These are phyloP conservation scores for Eidolon dupreanum DNA, from an alignment of 2,797 vertebrate species.

Conservation along the genomic window DNA sequence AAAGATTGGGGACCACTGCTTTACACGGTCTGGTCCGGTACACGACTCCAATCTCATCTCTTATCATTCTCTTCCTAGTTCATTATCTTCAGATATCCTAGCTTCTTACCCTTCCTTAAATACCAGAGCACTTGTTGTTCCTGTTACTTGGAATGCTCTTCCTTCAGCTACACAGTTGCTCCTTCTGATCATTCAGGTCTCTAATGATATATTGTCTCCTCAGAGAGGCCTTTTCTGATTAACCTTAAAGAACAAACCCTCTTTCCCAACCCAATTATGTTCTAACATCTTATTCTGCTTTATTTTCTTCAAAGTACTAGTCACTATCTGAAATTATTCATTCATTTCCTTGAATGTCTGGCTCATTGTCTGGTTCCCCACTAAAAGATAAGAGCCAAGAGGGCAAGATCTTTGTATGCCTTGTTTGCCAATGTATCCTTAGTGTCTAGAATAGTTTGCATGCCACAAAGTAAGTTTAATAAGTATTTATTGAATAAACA, in stretches of 20 bases:
- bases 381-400: neutral
- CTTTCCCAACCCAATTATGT: neutral
- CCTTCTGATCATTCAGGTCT: neutral
- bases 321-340: neutral
- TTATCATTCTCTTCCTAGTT: neutral
- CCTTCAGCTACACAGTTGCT: neutral
- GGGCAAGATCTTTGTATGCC: neutral
- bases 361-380: neutral
- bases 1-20: too few relatives aligned
- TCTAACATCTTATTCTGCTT: neutral
- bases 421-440: neutral
- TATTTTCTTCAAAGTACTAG: neutral
- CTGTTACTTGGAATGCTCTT: neutral
- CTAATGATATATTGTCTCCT: neutral
- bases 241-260: neutral
- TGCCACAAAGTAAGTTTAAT: neutral
- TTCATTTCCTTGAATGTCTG: neutral
- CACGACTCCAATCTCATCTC: neutral
- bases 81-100: neutral
- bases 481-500: conserved; percentile 11
- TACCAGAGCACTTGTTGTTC: neutral
- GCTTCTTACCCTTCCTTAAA: neutral
- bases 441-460: neutral
- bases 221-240: neutral
- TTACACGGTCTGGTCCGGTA: neutral